Percentiles rank a stretch among this genome's conserved stretches.
Evolutionary conservation across 2,797 vertebrate species (phyloP).

Genomic region (Tapera naevia): DNA sequence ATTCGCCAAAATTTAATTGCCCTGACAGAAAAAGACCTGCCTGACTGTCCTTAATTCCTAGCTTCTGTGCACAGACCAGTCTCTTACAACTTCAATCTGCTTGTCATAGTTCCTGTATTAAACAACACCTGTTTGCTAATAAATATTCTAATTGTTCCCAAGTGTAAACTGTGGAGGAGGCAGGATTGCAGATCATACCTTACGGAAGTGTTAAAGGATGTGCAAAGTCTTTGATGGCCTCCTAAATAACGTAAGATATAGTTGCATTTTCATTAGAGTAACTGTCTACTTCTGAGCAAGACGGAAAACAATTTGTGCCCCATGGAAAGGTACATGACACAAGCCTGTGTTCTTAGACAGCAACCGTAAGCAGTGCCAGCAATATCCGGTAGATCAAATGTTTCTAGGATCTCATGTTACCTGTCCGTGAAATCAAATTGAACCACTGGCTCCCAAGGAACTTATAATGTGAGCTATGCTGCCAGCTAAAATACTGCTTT

Average conservation of each 20-base stretch:
- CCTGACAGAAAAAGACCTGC: background rate
- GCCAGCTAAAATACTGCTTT: background rate
- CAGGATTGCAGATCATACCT: background rate
- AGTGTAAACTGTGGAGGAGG: background rate
- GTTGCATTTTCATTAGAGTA: background rate
- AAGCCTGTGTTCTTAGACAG: constrained; percentile 18
- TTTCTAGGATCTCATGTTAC: constrained; percentile 4
- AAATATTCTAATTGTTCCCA: background rate
- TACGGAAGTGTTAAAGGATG: background rate
- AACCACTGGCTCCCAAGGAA: background rate
- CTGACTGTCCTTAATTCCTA: background rate
- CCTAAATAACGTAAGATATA: background rate
- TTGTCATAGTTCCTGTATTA: background rate
- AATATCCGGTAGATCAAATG: background rate
- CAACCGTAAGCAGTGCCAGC: background rate
- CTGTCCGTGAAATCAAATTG: constrained; percentile 32
- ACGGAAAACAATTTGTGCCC: background rate
- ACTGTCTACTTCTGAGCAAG: background rate
- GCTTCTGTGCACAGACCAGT: background rate
- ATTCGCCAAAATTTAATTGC: background rate
- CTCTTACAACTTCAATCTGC: background rate
- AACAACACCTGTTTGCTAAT: background rate
- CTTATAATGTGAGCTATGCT: fast-evolving
- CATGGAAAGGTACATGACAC: background rate
- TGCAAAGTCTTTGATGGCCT: background rate